A percentile compares a stretch with the other conserved stretches of the same genome.
Conservation (phyloP, 1,140 invertebrate genomes). For the Neodiprion pinetum region DNA sequence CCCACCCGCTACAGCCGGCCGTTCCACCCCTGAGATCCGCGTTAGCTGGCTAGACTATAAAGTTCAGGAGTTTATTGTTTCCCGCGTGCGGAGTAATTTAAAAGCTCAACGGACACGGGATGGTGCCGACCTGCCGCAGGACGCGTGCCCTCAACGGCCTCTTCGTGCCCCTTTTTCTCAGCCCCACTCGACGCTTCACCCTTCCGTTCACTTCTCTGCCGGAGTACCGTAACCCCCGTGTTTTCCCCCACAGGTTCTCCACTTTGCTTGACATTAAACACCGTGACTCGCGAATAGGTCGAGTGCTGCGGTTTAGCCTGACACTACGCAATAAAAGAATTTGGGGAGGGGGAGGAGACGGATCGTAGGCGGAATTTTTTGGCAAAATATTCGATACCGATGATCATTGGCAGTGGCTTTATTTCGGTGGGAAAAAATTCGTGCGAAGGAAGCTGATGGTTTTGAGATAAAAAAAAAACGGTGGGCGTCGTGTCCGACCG, state of each 20-base stretch:
- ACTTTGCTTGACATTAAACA: too few species aligned
- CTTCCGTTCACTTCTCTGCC: background rate
- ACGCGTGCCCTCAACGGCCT: background rate
- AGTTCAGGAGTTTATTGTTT: conserved; percentile 40
- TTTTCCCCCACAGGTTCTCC: too few species aligned
- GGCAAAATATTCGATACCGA: too few species aligned
- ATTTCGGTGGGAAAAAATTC: too few species aligned
- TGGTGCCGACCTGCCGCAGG: background rate
- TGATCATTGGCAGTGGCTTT: too few species aligned
- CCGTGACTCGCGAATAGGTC: too few species aligned
- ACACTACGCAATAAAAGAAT: too few species aligned
- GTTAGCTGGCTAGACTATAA: conserved; percentile 27
- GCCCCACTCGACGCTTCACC: background rate
- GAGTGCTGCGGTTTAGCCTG: too few species aligned
- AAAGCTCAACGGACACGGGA: conserved; percentile 22
- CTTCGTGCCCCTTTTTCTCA: background rate
- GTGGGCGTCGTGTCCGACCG: background rate
- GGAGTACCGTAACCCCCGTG: too few species aligned
- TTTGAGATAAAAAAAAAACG: background rate
- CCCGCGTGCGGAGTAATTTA: conserved; percentile 37
- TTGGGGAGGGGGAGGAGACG: too few species aligned
- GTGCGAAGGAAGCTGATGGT: background rate
- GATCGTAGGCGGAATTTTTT: too few species aligned
- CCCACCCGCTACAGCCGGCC: background rate
- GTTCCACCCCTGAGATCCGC: background rate